Base-by-base conservation (phyloP, 2,113 vertebrate species). In the Leucosticte australis region DNA sequence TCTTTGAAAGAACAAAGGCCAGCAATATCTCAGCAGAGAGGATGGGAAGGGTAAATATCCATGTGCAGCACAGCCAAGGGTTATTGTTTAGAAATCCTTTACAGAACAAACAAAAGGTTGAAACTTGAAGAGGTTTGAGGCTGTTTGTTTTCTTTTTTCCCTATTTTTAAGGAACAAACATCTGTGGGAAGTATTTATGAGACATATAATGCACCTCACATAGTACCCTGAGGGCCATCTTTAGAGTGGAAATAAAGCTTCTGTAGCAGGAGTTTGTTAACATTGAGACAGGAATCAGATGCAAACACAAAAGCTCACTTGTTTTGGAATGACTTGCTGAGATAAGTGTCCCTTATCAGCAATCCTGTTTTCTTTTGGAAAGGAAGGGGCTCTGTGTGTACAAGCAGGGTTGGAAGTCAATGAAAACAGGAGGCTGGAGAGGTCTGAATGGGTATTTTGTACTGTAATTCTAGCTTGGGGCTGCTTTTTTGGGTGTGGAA, bases 341-440 rank as follows among this genome's bases (percentile, higher is more conserved):
- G 91, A 90, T 96, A 94, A 95, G 91, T 85, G 84, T 88, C 59
- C 89, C 94, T 90, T 84, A 82, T 90, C 91, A 81, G 94, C 77
- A 92, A 35, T 31, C 30, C 91, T 89, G 84, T 77, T 96, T 95
- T 91, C 91, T 87, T 68, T 90, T 74, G 76, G 80, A 95, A 80
- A 79, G 88, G 95, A 94, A 96, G 52, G 62, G 62, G 70, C 74
- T 89, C 65, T 65, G 60, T 95, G 92, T 93, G 90, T 93, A 95
- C 92, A 92, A 89, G 94, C 94, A 92, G 95, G 93, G 91, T 96
- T 59, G 17, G 16, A 87, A 92, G 74, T 94, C 75, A 94, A 96
- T 93, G 91, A 92, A 96, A 96, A 92, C 94, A 96, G 92, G 96
- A 90, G 92, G 90, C 95, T 96, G 90, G 88, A 97, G 92, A 96